A percentile compares a stretch with the other conserved stretches of the same genome.
These are phyloP conservation scores for Dicrurus megarhynchus DNA, from an alignment of 2,113 vertebrate genomes.

Conservation along the genomic window DNA sequence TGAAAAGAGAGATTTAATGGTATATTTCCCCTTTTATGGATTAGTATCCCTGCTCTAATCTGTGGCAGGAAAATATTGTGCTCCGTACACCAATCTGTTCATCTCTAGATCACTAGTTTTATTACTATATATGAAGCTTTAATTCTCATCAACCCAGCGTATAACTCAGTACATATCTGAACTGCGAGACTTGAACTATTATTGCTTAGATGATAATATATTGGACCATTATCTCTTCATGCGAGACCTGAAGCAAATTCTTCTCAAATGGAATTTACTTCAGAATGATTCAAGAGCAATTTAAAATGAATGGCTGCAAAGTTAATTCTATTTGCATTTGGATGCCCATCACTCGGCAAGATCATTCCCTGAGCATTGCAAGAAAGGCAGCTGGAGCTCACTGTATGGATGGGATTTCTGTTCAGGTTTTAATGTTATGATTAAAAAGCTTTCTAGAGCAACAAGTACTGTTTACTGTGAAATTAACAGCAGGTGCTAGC, in stretches of 20 bases:
- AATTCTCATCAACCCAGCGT: slow-evolving; percentile 68
- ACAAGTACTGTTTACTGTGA: slow-evolving; percentile 50
- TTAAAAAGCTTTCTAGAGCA: slow-evolving; percentile 71
- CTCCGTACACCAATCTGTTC: slow-evolving; percentile 54
- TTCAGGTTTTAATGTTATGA: slow-evolving; percentile 69
- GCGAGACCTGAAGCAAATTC: slow-evolving; percentile 69
- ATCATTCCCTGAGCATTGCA: slow-evolving; percentile 40
- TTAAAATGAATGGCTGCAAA: slow-evolving; percentile 77
- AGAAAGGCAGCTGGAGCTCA: slow-evolving; percentile 68
- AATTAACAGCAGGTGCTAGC: slow-evolving; percentile 66
- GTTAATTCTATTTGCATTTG: slow-evolving; percentile 78
- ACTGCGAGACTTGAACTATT: slow-evolving; percentile 69
- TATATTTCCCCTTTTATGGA: slow-evolving; percentile 64
- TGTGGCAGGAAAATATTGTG: slow-evolving; percentile 69
- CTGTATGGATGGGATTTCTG: slow-evolving; percentile 55
- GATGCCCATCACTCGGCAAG: slow-evolving; percentile 70
- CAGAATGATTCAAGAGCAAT: slow-evolving; percentile 74
- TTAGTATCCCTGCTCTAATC: slow-evolving; percentile 54
- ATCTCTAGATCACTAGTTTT: slow-evolving; percentile 70
- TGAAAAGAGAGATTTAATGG: slow-evolving; percentile 46
- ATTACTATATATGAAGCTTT: slow-evolving; percentile 62
- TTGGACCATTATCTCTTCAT: slow-evolving; percentile 74
- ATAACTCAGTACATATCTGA: slow-evolving; percentile 68
- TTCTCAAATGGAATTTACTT: slow-evolving; percentile 76
- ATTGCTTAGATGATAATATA: slow-evolving; percentile 74